Evolutionary conservation across 2,113 vertebrate species (phyloP), one percentile per base, ranked within the genome.

Genomic region (Callipepla squamata): DNA sequence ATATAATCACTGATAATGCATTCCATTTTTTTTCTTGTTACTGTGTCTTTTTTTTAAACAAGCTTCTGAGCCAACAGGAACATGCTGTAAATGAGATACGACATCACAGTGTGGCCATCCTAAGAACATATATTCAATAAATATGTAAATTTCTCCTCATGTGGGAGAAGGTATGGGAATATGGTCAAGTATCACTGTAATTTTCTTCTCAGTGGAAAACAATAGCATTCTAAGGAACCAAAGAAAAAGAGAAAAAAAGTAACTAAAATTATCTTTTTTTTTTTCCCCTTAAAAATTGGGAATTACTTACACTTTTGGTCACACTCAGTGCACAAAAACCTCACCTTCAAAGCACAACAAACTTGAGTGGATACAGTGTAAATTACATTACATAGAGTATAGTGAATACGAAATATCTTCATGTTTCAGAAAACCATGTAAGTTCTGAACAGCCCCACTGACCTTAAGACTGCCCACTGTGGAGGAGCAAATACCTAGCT

Each of bases 61-160:
- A 94, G 88, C 59, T 75, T 68, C 45, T 48, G 34, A 95, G 59
- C 68, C 95, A 94, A 89, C 87, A 92, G 93, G 78, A 95, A 63
- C 34, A 22, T 73, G 80, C 72, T 93, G 92, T 90, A 95, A 96
- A 96, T 85, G 80, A 95, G 91, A 89, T 61, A 84, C 0, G 0
- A n/a, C 78, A 84, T 92, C 0, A 0, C 65, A 76, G 38, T 57
- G 47, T 91, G 91, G 93, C 89, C 72, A 79, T 83, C 50, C 78
- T 79, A 90, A 80, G 50, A 96, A 88, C 47, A 84, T 15, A 74
- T 57, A 92, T 89, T 89, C 94, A 95, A 96, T 93, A 95, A 94
- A 94, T 79, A 95, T 93, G 92, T 73, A 96, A 95, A 97, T 67
- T 42, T 95, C 67, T 95, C 87, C 87, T 96, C 78, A 90, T 85